Base-by-base conservation (phyloP, 1,140 invertebrate genomes). In the Zaprionus ornatus region DNA sequence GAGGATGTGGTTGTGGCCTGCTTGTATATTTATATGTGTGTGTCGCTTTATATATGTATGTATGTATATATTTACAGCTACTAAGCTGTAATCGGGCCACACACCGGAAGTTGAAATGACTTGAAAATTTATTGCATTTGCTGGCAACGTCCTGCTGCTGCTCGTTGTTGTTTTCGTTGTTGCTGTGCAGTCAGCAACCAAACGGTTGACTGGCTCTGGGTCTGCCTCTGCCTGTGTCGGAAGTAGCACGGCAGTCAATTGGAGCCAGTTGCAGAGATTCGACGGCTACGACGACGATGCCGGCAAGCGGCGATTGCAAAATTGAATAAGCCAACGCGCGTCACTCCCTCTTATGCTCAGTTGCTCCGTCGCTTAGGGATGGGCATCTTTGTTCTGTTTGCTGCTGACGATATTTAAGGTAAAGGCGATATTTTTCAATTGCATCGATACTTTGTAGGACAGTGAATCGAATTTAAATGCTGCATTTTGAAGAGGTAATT, bases 61-160 rank as follows among this genome's bases (percentile, higher is more conserved):
- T 3, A 17, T 45, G 17, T 17, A 73, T 84, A 80, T 88, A 87
- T 87, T 87, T 88, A 87, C 84, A 80, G 84, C 85, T 85, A 90
- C 85, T 90, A 90, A 90, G 90, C 85, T 90, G 85, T 90, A 90
- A 90, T 90, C 85, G 85, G 78, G 79, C 85, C 85, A 81, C 85
- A 85, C 85, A 90, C 85, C 85, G 85, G 85, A 90, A 90, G 85
- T 85, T 82, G 85, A 90, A 90, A 90, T 85, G 85, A 90, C 85
- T 90, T 90, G 85, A 90, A 90, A 90, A 90, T 90, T 90, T 90
- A 90, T 90, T 90, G 85, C 85, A 90, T 90, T 90, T 90, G 81
- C 73, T 77, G 84, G 62, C 70, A 59, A 55, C 77, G 78, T 32
- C 63, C 57, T 56, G 40, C 56, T 69, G 68, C 68, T 77, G 54